Evolutionary conservation across 2,797 vertebrate species (phyloP), one percentile per base, ranked within the genome.

Genomic region (Lophius americanus): DNA sequence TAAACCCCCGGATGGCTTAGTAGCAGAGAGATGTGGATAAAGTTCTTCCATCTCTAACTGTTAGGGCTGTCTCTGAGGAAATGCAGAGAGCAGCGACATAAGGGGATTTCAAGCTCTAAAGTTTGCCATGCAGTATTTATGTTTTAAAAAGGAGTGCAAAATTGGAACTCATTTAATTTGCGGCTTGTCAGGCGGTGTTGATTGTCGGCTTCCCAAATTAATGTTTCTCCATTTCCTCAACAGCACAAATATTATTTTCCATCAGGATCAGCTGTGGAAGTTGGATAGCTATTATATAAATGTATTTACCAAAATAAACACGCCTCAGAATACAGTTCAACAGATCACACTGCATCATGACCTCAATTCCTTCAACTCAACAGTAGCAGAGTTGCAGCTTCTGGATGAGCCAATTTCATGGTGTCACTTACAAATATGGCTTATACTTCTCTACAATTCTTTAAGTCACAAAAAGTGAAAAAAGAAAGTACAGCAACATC

Each of bases 1-100:
- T 58, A 71, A 86, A 85, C 73, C 79, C 85, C 77, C 63, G 75
- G 75, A 76, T 81, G 88, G 84, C 77, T 88, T 76, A 81, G 82
- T 72, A 80, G 79, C 81, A 77, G 77, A 38, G 49, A 82, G 76
- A 78, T 49, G 63, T 57, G 59, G 81, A 88, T 89, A 78, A 82
- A 79, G 48, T 71, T 73, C 64, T 66, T 61, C 60, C 33, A 51
- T 61, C 68, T 54, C 72, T 75, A 64, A 4, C 47, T 74, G 64
- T 68, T 84, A 50, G 49, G 14, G 68, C 70, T 68, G 68, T 71
- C 67, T 74, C 55, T 32, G 73, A 88, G 76, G 78, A 76, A 77
- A 78, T 0, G 52, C 78, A 64, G 75, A 72, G 70, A 75, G 82
- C 62, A 3, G 70, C 48, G 60, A 73, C 72, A 69, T 80, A 62